Evolutionary conservation across 2,888 invertebrate species (phyloP).

Genomic region (Timandra comae): DNA sequence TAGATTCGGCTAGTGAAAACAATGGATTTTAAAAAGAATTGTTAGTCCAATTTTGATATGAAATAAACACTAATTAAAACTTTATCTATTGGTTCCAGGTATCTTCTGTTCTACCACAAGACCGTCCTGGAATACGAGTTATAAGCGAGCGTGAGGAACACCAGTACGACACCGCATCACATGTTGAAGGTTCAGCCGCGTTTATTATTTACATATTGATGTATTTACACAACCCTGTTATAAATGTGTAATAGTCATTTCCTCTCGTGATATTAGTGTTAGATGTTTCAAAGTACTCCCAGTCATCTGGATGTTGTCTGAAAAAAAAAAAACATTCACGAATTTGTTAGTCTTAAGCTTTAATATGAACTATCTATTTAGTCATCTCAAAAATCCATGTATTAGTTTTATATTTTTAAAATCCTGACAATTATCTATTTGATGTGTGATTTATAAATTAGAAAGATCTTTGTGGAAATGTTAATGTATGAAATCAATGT

Average conservation of each 20-base stretch:
- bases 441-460: too few relatives aligned
- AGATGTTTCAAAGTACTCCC: conserved; percentile 42
- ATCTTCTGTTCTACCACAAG: conserved; percentile 97
- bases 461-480: too few relatives aligned
- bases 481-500: too few relatives aligned
- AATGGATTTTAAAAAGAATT: too few relatives aligned
- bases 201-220: not conserved
- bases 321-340: conserved; percentile 49
- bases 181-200: conserved; percentile 7
- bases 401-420: too few relatives aligned
- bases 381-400: conserved; percentile 9
- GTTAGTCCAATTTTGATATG: too few relatives aligned
- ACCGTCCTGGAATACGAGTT: conserved; percentile 91
- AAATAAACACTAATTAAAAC: too few relatives aligned
- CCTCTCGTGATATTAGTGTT: conserved; percentile 66
- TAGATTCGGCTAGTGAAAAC: not conserved
- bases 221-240: conserved; percentile 19
- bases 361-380: conserved; percentile 36
- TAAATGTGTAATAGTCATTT: conserved; percentile 39
- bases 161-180: too few relatives aligned
- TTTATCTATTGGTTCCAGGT: too few relatives aligned
- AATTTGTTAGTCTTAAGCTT: conserved; percentile 65
- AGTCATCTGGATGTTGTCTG: conserved; percentile 40
- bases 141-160: conserved; percentile 8
- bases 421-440: too few relatives aligned